Conservation (phyloP, 2,113 vertebrate genomes). For the Ardeotis arabs region DNA sequence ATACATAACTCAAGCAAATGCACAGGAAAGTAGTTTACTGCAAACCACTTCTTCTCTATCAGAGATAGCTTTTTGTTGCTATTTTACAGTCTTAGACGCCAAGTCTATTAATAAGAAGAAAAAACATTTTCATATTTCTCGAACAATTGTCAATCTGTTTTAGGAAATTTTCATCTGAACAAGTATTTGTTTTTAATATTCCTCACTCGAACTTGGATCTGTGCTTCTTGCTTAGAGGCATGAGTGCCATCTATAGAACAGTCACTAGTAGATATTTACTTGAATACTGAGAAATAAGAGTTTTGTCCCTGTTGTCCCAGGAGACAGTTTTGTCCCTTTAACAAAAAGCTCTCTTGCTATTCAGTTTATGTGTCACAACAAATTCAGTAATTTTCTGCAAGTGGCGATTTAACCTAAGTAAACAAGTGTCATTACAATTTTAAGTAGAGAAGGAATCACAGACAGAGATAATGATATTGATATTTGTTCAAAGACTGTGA, state of each 20-base stretch:
- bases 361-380: slow-evolving; percentile 37
- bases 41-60: neutral
- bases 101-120: neutral
- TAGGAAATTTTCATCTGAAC: neutral
- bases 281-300: neutral
- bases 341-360: neutral
- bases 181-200: neutral
- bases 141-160: neutral
- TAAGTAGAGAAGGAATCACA: slow-evolving; percentile 34
- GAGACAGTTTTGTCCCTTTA: neutral
- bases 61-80: neutral
- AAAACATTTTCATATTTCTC: neutral
- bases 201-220: neutral
- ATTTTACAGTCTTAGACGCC: neutral
- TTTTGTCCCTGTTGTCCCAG: neutral
- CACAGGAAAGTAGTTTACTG: neutral
- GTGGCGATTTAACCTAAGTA: slow-evolving; percentile 55
- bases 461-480: slow-evolving; percentile 57
- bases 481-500: slow-evolving; percentile 46
- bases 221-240: slow-evolving; percentile 37
- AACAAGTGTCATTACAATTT: slow-evolving; percentile 61
- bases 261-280: slow-evolving; percentile 1
- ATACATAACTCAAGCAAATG: neutral
- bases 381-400: slow-evolving; percentile 65
- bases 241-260: slow-evolving; percentile 73